A percentile compares a stretch with the other conserved stretches of the same genome.
Conservation (phyloP, 35 echinoderm and acorn worm species). For the Strongylocentrotus purpuratus region DNA sequence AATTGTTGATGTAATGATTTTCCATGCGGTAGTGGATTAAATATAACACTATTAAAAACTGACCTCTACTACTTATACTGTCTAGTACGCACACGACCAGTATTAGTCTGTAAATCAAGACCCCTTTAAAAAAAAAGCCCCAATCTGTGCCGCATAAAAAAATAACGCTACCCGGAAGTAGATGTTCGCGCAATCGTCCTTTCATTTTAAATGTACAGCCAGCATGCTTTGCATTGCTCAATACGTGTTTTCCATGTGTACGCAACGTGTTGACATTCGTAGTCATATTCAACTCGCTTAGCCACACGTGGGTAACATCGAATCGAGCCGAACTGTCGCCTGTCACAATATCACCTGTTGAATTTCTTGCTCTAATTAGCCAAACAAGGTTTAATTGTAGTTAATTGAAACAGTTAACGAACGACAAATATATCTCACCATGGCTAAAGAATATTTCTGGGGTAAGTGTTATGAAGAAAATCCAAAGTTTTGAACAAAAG, state of each 20-base stretch:
- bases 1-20: no score
- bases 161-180: constrained; percentile 15
- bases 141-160: no score
- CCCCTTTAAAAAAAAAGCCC: no score
- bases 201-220: background rate
- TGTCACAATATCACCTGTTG: background rate
- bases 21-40: no score
- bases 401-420: background rate
- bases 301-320: background rate
- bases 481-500: background rate
- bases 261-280: background rate
- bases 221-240: background rate
- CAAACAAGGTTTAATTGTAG: background rate
- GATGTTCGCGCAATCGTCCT: background rate
- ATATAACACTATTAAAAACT: no score
- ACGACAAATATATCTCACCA: background rate
- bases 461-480: constrained; percentile 40
- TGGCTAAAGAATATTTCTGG: constrained; percentile 72
- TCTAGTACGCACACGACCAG: no score
- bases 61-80: no score
- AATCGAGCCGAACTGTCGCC: background rate
- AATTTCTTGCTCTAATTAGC: background rate
- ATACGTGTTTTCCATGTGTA: background rate
- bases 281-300: background rate
- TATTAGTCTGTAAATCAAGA: no score